phyloP scores from a whole-genome alignment of 2,888 invertebrate species.

The Lacanobia wlatinum region DNA sequence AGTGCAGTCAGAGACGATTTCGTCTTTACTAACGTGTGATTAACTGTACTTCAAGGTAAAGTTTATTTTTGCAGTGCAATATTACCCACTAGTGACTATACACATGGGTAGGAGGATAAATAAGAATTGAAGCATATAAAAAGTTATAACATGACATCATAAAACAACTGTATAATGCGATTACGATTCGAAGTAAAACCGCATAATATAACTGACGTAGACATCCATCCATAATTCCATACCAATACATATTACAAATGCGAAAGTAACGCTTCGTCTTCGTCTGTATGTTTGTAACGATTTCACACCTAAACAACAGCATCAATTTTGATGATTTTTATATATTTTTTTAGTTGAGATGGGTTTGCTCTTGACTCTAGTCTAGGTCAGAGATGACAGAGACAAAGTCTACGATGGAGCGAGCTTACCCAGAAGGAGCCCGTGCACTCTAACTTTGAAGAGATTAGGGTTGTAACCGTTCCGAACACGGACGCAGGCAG shows the following conservation, averaged over 20 bases:
- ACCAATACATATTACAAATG: no score
- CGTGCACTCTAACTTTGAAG: no score
- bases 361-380: no score
- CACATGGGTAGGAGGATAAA: neutral
- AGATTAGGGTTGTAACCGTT: no score
- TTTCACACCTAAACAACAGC: neutral
- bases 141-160: conserved; percentile 6
- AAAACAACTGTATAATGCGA: neutral
- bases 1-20: neutral
- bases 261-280: neutral
- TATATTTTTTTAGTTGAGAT: no score
- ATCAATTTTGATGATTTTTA: no score
- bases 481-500: no score
- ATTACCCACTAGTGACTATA: conserved; percentile 2
- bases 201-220: conserved; percentile 10
- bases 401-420: no score
- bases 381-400: no score
- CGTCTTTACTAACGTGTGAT: neutral
- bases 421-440: no score
- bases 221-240: neutral
- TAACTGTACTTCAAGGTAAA: neutral
- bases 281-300: neutral
- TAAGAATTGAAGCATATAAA: neutral
- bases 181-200: conserved; percentile 32
- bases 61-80: conserved; percentile 8